A percentile compares a stretch with the other conserved stretches of the same genome.
phyloP scores from a whole-genome alignment of 2,113 vertebrate species.

The Greenwoodochromis staneri region DNA sequence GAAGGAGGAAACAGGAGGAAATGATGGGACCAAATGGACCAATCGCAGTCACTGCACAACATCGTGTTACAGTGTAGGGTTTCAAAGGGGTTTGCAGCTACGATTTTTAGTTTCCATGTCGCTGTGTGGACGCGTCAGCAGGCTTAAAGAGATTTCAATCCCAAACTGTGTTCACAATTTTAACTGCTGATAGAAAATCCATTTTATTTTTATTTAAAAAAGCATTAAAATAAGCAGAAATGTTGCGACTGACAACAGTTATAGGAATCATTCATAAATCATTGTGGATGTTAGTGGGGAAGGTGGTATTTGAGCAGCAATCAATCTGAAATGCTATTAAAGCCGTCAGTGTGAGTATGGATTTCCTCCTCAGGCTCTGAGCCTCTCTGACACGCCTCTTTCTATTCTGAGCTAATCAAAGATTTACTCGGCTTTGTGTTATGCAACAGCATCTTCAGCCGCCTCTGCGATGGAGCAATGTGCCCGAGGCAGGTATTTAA shows the following conservation, averaged over 20 bases:
- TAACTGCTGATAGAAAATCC: not conserved
- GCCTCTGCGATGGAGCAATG: not conserved
- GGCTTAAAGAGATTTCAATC: not conserved
- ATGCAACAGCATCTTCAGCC: not conserved
- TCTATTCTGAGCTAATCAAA: conserved; percentile 46
- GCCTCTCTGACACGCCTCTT: not conserved
- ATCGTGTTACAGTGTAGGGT: not conserved
- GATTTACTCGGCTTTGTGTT: not conserved
- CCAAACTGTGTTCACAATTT: not conserved
- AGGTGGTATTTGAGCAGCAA: not conserved
- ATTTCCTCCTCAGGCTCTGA: conserved; percentile 3
- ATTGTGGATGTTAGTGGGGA: not conserved
- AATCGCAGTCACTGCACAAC: not conserved
- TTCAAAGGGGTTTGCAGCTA: not conserved
- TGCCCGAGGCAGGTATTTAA: not conserved
- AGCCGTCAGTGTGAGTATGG: not conserved
- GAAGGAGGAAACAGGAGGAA: not conserved
- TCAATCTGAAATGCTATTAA: not conserved
- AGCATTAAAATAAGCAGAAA: not conserved
- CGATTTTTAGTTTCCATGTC: not conserved
- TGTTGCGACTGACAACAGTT: not conserved
- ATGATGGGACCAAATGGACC: not conserved
- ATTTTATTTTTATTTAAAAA: not conserved
- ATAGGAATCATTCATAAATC: not conserved
- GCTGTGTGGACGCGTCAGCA: not conserved